A percentile compares a stretch with the other conserved stretches of the same genome.
phyloP scores from a whole-genome alignment of 1,140 invertebrate genomes.

The Eubasilissa regina region DNA sequence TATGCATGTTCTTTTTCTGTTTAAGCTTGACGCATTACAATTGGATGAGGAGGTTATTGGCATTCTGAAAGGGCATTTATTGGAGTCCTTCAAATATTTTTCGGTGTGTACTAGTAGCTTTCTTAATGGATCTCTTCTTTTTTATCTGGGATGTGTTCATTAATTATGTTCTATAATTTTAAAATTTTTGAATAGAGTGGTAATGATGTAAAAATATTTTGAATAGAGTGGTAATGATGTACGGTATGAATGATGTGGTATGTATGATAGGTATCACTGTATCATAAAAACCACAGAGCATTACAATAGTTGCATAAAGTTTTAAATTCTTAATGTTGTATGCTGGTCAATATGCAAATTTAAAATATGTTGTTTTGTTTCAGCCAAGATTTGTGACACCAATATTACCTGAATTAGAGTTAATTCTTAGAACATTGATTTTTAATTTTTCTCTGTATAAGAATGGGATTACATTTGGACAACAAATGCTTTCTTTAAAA shows the following conservation, averaged over 20 bases:
- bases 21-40: slow-evolving; percentile 57
- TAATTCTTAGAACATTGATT: slow-evolving; percentile 73
- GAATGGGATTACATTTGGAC: slow-evolving; percentile 75
- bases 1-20: slow-evolving; percentile 1
- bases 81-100: slow-evolving; percentile 55
- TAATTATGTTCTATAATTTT: no score
- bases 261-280: no score
- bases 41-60: slow-evolving; percentile 56
- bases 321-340: no score
- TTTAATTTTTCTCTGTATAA: slow-evolving; percentile 74
- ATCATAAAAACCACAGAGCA: no score
- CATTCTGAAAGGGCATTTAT: slow-evolving; percentile 55
- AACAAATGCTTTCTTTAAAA: slow-evolving; percentile 75
- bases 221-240: no score
- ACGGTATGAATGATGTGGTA: no score
- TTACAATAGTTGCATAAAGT: no score
- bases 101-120: slow-evolving; percentile 47
- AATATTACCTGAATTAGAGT: slow-evolving; percentile 74
- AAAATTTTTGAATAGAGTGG: no score
- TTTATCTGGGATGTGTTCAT: no score
- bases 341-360: no score
- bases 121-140: no score
- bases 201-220: no score
- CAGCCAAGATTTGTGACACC: slow-evolving; percentile 73
- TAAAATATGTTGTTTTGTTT: slow-evolving; percentile 59